phyloP scores from a whole-genome alignment of 2,888 invertebrate species.

The Chrysodeixis includens region DNA sequence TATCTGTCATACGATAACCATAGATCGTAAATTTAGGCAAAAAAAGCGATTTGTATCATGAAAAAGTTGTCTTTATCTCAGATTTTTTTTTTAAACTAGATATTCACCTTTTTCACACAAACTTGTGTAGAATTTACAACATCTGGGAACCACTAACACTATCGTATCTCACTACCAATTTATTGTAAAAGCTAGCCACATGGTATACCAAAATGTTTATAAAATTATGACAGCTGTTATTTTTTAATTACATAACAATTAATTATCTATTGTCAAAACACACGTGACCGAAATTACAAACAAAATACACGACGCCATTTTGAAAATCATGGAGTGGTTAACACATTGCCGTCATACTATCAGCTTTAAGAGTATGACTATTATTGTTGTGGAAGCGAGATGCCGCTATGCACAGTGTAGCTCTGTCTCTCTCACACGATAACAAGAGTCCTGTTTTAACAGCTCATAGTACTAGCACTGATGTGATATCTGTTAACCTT shows the following conservation, averaged over 20 bases:
- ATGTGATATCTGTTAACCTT: constrained; percentile 35
- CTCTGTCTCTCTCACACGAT: too few relatives aligned
- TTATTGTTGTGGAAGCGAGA: too few relatives aligned
- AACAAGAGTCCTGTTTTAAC: too few relatives aligned
- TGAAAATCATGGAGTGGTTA: constrained; percentile 32
- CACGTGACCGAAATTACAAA: constrained; percentile 34
- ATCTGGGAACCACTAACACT: background rate
- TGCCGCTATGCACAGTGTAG: too few relatives aligned
- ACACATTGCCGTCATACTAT: too few relatives aligned
- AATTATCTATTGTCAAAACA: constrained; percentile 33
- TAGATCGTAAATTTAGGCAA: too few relatives aligned
- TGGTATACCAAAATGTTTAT: background rate
- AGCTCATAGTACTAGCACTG: too few relatives aligned
- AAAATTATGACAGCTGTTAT: constrained; percentile 16
- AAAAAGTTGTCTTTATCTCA: too few relatives aligned
- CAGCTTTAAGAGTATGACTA: too few relatives aligned
- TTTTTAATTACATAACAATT: constrained; percentile 28
- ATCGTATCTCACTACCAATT: background rate
- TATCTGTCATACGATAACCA: too few relatives aligned
- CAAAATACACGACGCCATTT: constrained; percentile 43
- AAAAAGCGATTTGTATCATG: too few relatives aligned
- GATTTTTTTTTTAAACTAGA: background rate
- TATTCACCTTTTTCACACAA: too few relatives aligned
- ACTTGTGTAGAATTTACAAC: background rate
- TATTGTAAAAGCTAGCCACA: background rate